Evolutionary conservation across 1,140 invertebrate species (phyloP).

Genomic region (Eueides isabella): DNA sequence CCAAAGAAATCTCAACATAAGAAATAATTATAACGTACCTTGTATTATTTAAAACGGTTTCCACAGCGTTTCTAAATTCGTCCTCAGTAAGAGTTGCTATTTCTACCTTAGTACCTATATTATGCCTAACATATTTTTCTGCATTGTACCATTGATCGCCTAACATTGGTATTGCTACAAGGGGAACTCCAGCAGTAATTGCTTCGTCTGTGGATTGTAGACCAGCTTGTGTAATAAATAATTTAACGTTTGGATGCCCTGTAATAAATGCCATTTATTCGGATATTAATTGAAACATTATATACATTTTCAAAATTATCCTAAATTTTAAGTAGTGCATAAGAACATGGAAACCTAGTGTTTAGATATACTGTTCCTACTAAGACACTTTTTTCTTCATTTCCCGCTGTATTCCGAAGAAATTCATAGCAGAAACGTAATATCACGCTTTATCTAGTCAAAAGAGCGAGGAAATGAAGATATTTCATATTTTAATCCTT

Average conservation of each 20-base stretch:
- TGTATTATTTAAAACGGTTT: conserved; percentile 1
- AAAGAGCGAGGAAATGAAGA: too few relatives aligned
- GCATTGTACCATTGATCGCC: conserved; percentile 46
- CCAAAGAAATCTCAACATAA: neutral
- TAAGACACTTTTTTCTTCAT: too few relatives aligned
- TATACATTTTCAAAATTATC: too few relatives aligned
- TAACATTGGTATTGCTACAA: conserved; percentile 45
- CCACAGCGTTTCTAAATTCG: conserved; percentile 34
- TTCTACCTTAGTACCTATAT: conserved; percentile 38
- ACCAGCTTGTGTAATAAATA: conserved; percentile 50
- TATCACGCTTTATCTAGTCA: too few relatives aligned
- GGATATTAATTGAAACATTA: too few relatives aligned
- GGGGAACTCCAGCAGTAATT: conserved; percentile 41
- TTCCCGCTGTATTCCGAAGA: too few relatives aligned
- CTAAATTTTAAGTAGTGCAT: too few relatives aligned
- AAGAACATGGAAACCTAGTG: too few relatives aligned
- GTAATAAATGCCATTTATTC: conserved; percentile 14
- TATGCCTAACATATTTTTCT: conserved; percentile 40
- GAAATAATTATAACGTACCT: neutral
- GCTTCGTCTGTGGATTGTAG: conserved; percentile 29
- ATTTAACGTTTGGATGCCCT: conserved; percentile 47
- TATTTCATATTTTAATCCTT: too few relatives aligned
- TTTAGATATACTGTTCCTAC: too few relatives aligned
- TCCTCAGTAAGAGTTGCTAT: conserved; percentile 31
- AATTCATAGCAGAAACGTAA: too few relatives aligned